A percentile compares a stretch with the other conserved stretches of the same genome.
phyloP scores from a whole-genome alignment of 2,113 vertebrate species.

The Hypocryptadius cinnamomeus region DNA sequence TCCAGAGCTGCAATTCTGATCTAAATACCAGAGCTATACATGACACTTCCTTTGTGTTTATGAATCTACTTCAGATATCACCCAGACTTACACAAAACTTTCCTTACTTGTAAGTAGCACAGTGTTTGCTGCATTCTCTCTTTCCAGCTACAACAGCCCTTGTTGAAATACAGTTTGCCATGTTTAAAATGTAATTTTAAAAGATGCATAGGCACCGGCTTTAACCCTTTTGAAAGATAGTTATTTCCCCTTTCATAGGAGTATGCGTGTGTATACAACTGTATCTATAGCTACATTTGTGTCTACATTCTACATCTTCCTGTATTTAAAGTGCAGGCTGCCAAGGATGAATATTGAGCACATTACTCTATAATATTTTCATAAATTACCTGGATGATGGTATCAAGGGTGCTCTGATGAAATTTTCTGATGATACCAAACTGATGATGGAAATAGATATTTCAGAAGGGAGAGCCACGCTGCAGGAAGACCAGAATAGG shows the following conservation, averaged over 20 bases:
- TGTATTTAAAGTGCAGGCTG: neutral
- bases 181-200: neutral
- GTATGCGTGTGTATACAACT: neutral
- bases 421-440: neutral
- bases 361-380: neutral
- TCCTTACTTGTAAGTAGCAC: neutral
- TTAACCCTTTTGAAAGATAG: neutral
- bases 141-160: neutral
- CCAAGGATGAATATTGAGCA: neutral
- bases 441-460: neutral
- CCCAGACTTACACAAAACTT: neutral
- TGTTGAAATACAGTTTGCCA: neutral
- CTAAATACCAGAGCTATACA: neutral
- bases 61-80: neutral
- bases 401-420: neutral
- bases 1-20: conserved; percentile 5
- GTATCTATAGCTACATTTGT: neutral
- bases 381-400: neutral
- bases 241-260: neutral
- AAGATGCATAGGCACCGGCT: neutral
- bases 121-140: neutral
- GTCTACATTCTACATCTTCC: neutral
- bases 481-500: neutral
- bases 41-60: neutral
- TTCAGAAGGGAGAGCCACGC: neutral